Percentiles rank a stretch among this genome's conserved stretches.
These are phyloP conservation scores for Eupeodes corollae DNA, from an alignment of 1,140 invertebrate species.

Conservation along the genomic window DNA sequence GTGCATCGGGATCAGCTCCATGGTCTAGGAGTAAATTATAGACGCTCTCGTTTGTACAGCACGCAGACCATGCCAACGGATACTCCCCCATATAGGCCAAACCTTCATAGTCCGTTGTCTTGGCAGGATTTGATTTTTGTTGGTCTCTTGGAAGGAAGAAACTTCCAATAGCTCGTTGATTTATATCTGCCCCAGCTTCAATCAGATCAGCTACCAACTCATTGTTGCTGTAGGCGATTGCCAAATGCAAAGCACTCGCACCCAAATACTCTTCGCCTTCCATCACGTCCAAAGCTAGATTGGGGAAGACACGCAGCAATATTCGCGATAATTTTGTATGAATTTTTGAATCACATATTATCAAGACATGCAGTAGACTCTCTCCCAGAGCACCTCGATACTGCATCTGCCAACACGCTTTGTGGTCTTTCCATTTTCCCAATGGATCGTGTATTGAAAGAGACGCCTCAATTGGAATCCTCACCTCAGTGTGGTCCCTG, in stretches of 20 bases:
- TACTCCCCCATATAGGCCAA: conserved; percentile 92
- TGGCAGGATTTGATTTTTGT: conserved; percentile 58
- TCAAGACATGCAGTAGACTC: conserved; percentile 84
- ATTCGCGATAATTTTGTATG: conserved; percentile 62
- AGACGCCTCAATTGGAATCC: conserved; percentile 70
- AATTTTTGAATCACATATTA: conserved; percentile 84
- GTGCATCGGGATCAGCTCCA: conserved; percentile 83
- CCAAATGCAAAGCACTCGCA: conserved; percentile 87
- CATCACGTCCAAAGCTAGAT: conserved; percentile 83
- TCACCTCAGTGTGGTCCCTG: conserved; percentile 69
- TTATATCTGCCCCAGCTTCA: conserved; percentile 79
- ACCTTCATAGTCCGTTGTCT: conserved; percentile 87
- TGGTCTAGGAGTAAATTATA: conserved; percentile 89
- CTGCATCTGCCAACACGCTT: conserved; percentile 95
- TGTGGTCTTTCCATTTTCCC: conserved; percentile 76
- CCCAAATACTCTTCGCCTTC: conserved; percentile 96
- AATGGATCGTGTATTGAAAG: conserved; percentile 70
- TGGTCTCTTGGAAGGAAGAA: conserved; percentile 89
- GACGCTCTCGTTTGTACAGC: conserved; percentile 92
- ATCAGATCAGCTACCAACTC: conserved; percentile 89
- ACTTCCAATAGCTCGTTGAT: conserved; percentile 83
- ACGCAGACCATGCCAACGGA: conserved; percentile 92
- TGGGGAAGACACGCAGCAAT: conserved; percentile 82
- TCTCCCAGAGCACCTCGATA: conserved; percentile 90
- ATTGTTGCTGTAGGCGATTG: conserved; percentile 92